phyloP scores from a whole-genome alignment of 1,140 invertebrate genomes.

The Aphelinus certus region DNA sequence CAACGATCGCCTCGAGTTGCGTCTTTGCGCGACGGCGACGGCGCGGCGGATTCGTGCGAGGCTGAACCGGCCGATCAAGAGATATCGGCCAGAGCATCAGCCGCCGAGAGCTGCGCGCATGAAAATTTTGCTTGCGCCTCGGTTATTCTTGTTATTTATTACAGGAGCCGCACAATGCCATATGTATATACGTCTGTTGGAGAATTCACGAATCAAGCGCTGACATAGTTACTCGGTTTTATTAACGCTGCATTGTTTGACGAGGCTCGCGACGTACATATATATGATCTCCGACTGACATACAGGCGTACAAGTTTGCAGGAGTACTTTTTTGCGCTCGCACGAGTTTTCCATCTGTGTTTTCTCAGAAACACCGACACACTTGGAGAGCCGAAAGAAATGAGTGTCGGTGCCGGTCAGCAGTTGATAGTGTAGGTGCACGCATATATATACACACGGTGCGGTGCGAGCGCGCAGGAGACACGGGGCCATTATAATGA shows the following conservation, averaged over 20 bases:
- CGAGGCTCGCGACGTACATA: too few species aligned
- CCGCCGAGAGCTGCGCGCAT: constrained; percentile 16
- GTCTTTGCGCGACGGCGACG: too few species aligned
- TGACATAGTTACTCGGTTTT: too few species aligned
- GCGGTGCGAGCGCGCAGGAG: background rate
- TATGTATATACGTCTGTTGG: too few species aligned
- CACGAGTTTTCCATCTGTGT: constrained; percentile 57
- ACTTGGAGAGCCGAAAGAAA: background rate
- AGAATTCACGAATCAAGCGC: too few species aligned
- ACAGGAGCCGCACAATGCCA: background rate
- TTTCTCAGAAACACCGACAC: constrained; percentile 50
- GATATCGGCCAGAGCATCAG: constrained; percentile 36
- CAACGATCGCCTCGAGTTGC: too few species aligned
- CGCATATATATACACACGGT: too few species aligned
- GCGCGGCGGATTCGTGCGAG: too few species aligned
- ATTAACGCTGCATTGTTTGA: too few species aligned
- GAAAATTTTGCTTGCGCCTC: background rate
- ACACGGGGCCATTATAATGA: constrained; percentile 47
- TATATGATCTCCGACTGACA: constrained; percentile 47
- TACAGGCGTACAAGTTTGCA: constrained; percentile 40
- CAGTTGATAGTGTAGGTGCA: too few species aligned
- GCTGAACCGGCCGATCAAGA: constrained; percentile 9
- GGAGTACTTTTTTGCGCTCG: constrained; percentile 51
- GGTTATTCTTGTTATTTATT: constrained; percentile 6
- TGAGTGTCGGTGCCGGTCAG: too few species aligned